Conservation (phyloP, 2,888 invertebrate genomes). For the Epinotia ramella region DNA sequence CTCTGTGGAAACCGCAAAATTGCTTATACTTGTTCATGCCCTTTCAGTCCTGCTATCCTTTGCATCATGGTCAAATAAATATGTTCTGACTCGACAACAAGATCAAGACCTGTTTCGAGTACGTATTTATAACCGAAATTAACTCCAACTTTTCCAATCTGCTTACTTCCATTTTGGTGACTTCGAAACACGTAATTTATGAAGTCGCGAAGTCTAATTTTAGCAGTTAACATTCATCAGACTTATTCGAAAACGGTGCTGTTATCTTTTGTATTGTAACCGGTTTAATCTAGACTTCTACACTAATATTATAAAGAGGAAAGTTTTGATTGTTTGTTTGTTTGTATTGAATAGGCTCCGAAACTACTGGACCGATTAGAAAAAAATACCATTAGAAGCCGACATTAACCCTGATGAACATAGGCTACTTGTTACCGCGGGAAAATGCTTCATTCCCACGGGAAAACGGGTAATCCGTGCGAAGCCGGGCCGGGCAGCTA, state of each 20-base stretch:
- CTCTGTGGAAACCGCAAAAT: not conserved
- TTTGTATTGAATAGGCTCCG: no score
- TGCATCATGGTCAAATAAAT: conserved; percentile 25
- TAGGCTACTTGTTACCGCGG: no score
- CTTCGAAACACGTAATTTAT: conserved; percentile 9
- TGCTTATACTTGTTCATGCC: not conserved
- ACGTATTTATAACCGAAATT: conserved; percentile 8
- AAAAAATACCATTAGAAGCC: no score
- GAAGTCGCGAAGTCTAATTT: not conserved
- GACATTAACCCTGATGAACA: no score
- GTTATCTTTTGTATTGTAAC: no score
- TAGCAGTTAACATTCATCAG: not conserved
- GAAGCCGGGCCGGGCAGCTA: no score
- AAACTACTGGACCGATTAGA: no score
- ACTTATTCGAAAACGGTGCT: not conserved
- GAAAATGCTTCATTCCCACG: no score
- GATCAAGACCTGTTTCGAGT: not conserved
- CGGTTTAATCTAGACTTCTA: no score
- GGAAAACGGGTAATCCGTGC: no score
- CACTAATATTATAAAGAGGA: no score
- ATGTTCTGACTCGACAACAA: not conserved
- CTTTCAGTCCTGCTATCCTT: conserved; percentile 12
- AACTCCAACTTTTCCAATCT: conserved; percentile 8
- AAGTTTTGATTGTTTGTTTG: no score
- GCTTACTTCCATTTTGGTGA: conserved; percentile 24